Base-by-base conservation (phyloP, 2,113 vertebrate species). In the Herpetotheres cachinnans region DNA sequence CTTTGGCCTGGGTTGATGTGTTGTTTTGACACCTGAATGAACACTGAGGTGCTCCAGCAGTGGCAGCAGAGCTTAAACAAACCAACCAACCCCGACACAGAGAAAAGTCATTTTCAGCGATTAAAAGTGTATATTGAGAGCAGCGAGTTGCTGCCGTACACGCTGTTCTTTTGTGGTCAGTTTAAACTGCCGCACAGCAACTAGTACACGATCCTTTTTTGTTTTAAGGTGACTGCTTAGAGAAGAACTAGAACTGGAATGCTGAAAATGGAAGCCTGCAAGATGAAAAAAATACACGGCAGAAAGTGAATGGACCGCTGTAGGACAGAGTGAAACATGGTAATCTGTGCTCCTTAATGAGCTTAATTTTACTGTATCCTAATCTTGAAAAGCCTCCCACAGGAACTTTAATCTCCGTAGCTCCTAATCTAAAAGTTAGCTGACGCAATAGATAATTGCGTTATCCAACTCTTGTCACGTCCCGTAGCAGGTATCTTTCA, bases 371-470 rank as follows among this genome's bases (percentile, higher is more conserved):
- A 30, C 21, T 49, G 13, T 32, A 13, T 11, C 17, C 40, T 46
- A 13, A 46, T 58, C 70, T 24, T 67, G 44, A 91, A 82, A 10
- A 49, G 24, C 30, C 40, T 78, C 34, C 18, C 61, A 58, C 12
- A 6, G 3, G 27, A n/a, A 9, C 59, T 72, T 91, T 49, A 38
- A 20, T 55, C 15, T 78, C n/a, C 21, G 3, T 16, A 38, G 44
- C 5, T 59, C 49, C 70, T 76, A 36, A 76, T 10, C 42, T 65
- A 56, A 17, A 54, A 36, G 13, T 44, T 40, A 87, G 26, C 20
- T 25, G n/a, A 34, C 30, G 1, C 22, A 69, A 58, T 6, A 70
- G 63, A 12, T 44, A 76, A 59, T 21, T 22, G 40, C 0, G 0
- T 67, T 85, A 62, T 11, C 16, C 70, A 82, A 47, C 29, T 81